Base-by-base conservation (phyloP, 1,140 invertebrate species). In the Cyclargus thomasi region DNA sequence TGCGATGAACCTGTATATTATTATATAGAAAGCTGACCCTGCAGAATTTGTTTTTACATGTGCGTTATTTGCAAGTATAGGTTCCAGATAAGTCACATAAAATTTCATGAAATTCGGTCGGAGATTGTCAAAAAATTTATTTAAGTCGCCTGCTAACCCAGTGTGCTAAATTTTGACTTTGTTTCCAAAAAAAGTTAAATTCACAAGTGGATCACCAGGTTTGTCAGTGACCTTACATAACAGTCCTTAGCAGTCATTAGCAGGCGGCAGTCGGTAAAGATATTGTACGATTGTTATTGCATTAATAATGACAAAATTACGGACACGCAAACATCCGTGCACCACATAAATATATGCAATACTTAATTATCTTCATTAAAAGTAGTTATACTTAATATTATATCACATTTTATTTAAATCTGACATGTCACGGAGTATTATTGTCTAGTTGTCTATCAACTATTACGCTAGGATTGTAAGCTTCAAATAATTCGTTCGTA, bases 251-350 rank as follows among this genome's bases (percentile, higher is more conserved):
- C 39, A n/a, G n/a, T n/a, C n/a, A n/a, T n/a, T n/a, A 35, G 29
- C 29, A 8, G 10, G 39, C 14, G 14, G 14, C 11, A 47, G 39
- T 2, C 39, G 1, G 18, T 59, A 21, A 59, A 59, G 20, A 59
- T 59, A 55, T 55, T 59, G 55, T 20, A 59, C 18, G 21, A 59
- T 59, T 59, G 18, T 59, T 59, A 21, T 59, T 59, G 55, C 55
- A 59, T 59, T 59, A 20, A 17, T 55, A 55, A 59, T 59, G 55
- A 47, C 14, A 47, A 47, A 47, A 47, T 47, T 47, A 47, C 10
- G 10, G 14, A 18, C 55, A 59, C 55, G 55, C 55, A 59, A 21
- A 59, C 10, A 18, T 11, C 39, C 10, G 39, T 47, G 39, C 1
- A 14, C 39, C 39, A 47, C 39, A 11, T 47, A 47, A 1, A 47